Base-by-base conservation (phyloP, 2,888 invertebrate genomes). In the Plagodis dolabraria region DNA sequence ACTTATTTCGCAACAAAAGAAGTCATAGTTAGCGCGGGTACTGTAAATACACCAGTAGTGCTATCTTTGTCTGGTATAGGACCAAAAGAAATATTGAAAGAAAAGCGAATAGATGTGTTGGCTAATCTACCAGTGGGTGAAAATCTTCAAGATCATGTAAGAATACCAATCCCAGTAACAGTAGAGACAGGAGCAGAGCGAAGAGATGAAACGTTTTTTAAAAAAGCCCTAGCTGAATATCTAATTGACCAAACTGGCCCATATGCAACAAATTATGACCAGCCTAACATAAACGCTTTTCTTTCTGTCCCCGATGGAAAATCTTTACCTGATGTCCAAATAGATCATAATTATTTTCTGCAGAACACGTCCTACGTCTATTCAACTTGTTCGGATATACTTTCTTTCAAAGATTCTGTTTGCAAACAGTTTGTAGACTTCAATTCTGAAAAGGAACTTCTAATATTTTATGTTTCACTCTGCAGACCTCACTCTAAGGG, bases 111-210 rank as follows among this genome's bases (percentile, higher is more conserved):
- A 47, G 58, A 85, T n/a, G 74, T 86, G 0, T 53, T 85, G 48
- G 76, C 76, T 33, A 67, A 89, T 69, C 77, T 89, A 52, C 85
- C 83, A 2, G 92, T 92, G 2, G 92, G 92, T n/a, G 76, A 82
- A 72, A 91, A 92, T 72, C 77, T 92, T n/a, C 91, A 91, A 74
- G 92, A 92, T 56, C 92, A 92, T 68, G 89, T 90, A 0, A 82
- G 89, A 55, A 89, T 92, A 68, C 88, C 91, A 6, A 76, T 92
- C 50, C 86, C 87, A 22, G 77, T 92, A 0, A 85, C 80, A 33
- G 65, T 91, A 6, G 71, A 87, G 45, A 87, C 87, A 44, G 87
- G 87, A 45, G 84, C 86, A 42, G 68, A 75, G 50, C 64, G 71
- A 33, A 78, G 80, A 63, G 81, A 80, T 63, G 82, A 86, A 11